Evolutionary conservation across 2,113 vertebrate species (phyloP).

Genomic region (Mesitornis unicolor): DNA sequence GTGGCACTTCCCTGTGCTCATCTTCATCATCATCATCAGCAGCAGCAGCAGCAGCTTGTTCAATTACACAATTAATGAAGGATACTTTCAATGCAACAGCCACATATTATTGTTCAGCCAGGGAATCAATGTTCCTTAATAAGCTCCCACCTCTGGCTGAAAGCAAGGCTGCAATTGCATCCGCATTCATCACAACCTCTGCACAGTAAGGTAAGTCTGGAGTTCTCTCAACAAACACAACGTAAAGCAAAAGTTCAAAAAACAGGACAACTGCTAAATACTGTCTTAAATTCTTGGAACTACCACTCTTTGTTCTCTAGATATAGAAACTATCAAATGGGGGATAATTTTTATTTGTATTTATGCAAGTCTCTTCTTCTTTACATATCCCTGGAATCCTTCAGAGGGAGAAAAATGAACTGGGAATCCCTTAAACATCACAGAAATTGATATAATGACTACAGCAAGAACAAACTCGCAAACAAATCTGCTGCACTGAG

Average conservation of each 20-base stretch:
- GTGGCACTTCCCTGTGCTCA: not conserved
- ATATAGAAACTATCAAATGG: not conserved
- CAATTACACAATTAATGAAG: not conserved
- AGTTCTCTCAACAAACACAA: not conserved
- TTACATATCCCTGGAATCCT: not conserved
- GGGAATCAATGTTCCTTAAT: not conserved
- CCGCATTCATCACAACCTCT: not conserved
- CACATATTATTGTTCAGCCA: not conserved
- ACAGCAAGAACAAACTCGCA: not conserved
- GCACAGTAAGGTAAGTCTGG: not conserved
- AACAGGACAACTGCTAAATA: not conserved
- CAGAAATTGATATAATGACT: not conserved
- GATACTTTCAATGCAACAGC: not conserved
- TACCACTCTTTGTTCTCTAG: fast-evolving
- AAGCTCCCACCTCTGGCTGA: not conserved
- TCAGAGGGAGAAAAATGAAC: not conserved
- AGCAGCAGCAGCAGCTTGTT: no score
- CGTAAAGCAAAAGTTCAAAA: not conserved
- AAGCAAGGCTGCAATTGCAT: not conserved
- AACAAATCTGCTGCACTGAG: not conserved
- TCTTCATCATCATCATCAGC: no score
- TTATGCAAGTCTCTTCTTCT: not conserved
- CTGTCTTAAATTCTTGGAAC: not conserved
- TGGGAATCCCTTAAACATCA: not conserved
- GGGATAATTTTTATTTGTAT: not conserved